Evolutionary conservation across 1,140 invertebrate species (phyloP), one percentile per base, ranked within the genome.

Genomic region (Pseudomyrmex flavicornis): DNA sequence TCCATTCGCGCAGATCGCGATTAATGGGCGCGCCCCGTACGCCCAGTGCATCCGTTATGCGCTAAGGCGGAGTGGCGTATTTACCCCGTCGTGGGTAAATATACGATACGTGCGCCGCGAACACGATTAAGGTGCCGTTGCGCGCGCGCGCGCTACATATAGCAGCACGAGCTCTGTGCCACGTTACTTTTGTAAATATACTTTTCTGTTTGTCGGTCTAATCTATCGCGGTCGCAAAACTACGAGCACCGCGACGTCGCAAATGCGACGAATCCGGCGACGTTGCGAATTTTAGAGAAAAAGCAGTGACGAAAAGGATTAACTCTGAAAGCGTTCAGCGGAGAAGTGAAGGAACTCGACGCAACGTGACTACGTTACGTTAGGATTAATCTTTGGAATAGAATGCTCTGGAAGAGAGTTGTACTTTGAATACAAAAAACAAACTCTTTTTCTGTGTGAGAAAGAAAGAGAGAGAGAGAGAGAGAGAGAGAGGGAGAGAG

Each of bases 111-210:
- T 68, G 54, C 54, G 26, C 58, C 75, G 62, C n/a, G 65, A 68
- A 69, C 65, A 58, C 80, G 82, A 79, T 84, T 69, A 84, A 70
- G 65, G 63, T 46, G 66, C 12, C 48, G 44, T 15, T 17, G 7
- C 5, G 82, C 35, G 26, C 26, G 26, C 26, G 35, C 35, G 35
- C 35, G 5, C 35, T 35, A 35, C 4, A 7, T 35, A 9, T 20
- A 54, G 61, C 72, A 35, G 44, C 35, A 35, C 56, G 58, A 56
- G 26, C n/a, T 12, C 46, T 54, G 79, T 35, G 5, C 35, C 48
- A 75, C 22, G 58, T 75, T 75, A 63, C 50, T 35, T 82, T 52
- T 58, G 79, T 82, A 82, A 82, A 82, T 82, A 82, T 35, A 73
- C 58, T 75, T 82, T 82, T 82, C 68, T 75, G 59, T 73, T 75